Conservation (phyloP, 2,888 invertebrate species). For the Dolichomitus sp. region DNA sequence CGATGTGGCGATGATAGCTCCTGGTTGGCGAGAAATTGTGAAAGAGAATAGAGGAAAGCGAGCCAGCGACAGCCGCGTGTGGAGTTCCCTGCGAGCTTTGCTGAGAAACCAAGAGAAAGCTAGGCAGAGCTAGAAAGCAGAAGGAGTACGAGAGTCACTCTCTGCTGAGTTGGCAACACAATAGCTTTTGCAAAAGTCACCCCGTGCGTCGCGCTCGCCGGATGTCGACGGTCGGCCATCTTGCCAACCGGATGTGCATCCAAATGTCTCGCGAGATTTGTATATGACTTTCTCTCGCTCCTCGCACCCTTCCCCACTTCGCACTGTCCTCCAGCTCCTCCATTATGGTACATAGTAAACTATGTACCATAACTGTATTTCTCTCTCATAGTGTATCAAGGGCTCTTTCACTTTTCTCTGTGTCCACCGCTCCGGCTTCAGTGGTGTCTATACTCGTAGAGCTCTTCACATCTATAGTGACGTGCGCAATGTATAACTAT, state of each 20-base stretch:
- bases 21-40: slow-evolving; percentile 36
- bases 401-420: slow-evolving; percentile 46
- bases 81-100: slow-evolving; percentile 42
- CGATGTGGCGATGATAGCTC: slow-evolving; percentile 22
- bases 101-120: slow-evolving; percentile 48
- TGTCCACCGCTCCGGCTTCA: slow-evolving; percentile 7
- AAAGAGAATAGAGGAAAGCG: slow-evolving; percentile 25
- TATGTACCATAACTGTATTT: slow-evolving; percentile 42
- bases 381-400: slow-evolving; percentile 23
- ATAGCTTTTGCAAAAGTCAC: slow-evolving; percentile 76
- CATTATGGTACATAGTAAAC: slow-evolving; percentile 28
- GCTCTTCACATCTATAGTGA: slow-evolving; percentile 7
- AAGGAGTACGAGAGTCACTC: slow-evolving; percentile 40
- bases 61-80: slow-evolving; percentile 18
- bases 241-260: slow-evolving; percentile 82
- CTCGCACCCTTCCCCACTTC: slow-evolving; percentile 49
- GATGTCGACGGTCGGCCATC: slow-evolving; percentile 82
- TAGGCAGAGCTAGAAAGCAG: slow-evolving; percentile 44
- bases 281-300: slow-evolving; percentile 71
- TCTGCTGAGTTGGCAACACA: slow-evolving; percentile 74
- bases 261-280: slow-evolving; percentile 82
- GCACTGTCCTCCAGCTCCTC: slow-evolving; percentile 52
- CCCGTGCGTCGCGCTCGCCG: slow-evolving; percentile 73
- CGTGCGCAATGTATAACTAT: background rate
- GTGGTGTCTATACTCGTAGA: slow-evolving; percentile 13